Conservation (phyloP, 2,113 vertebrate species). For the Camelus dromedarius region DNA sequence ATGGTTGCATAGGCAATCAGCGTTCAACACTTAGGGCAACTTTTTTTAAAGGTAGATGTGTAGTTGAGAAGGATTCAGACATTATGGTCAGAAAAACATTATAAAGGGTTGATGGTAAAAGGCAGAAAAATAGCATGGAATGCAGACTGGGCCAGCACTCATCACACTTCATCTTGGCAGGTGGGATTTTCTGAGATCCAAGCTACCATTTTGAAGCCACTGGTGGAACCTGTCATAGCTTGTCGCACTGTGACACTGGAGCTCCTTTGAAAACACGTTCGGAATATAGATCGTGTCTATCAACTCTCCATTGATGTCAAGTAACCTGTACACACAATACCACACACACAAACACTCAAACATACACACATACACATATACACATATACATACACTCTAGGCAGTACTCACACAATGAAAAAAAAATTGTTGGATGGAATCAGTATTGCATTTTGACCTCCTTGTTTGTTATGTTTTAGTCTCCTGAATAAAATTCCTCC, state of each 20-base stretch:
- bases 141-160: rapidly evolving
- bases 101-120: neutral
- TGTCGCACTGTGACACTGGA: neutral
- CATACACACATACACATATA: neutral
- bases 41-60: neutral
- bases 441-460: neutral
- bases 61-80: neutral
- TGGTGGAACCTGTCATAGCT: neutral
- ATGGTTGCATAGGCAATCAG: neutral
- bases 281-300: neutral
- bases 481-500: neutral
- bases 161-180: neutral
- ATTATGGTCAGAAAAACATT: neutral
- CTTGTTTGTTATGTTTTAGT: neutral
- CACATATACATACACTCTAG: neutral
- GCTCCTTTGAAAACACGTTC: neutral
- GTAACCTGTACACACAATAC: neutral
- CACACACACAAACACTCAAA: neutral
- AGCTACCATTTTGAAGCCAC: neutral
- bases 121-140: neutral
- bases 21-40: neutral
- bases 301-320: neutral
- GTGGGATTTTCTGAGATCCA: neutral
- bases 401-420: neutral
- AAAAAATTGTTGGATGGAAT: neutral